These are phyloP conservation scores for Macropodus opercularis DNA, from an alignment of 2,797 vertebrate species.

Conservation along the genomic window DNA sequence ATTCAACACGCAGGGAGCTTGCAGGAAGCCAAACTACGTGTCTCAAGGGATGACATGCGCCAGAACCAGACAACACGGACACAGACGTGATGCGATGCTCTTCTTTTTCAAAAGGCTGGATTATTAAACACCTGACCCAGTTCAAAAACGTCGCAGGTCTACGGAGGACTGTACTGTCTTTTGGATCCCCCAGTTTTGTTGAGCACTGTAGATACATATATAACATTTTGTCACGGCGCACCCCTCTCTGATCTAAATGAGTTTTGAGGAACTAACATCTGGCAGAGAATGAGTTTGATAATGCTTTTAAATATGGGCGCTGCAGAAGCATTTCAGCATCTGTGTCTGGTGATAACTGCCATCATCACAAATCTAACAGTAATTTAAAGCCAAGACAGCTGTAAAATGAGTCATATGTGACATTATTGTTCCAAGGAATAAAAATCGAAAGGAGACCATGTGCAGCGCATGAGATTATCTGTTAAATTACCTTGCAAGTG, in stretches of 20 bases:
- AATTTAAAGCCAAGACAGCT: slow-evolving; percentile 57
- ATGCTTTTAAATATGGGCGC: slow-evolving; percentile 40
- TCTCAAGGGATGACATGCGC: too few relatives aligned
- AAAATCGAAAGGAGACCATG: slow-evolving; percentile 27
- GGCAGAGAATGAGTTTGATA: slow-evolving; percentile 44
- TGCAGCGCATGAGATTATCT: slow-evolving; percentile 1
- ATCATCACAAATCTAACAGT: slow-evolving; percentile 47
- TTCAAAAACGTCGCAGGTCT: not conserved
- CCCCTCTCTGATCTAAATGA: slow-evolving; percentile 20
- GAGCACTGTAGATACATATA: slow-evolving; percentile 11
- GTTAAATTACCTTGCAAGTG: slow-evolving; percentile 17
- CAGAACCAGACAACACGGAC: not conserved
- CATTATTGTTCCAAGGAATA: slow-evolving; percentile 27
- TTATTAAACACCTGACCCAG: slow-evolving; percentile 1
- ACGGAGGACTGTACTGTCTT: not conserved
- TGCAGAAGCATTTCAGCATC: slow-evolving; percentile 52
- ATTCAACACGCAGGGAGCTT: too few relatives aligned
- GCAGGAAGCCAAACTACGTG: too few relatives aligned
- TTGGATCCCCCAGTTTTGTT: slow-evolving; percentile 12
- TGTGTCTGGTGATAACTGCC: slow-evolving; percentile 58
- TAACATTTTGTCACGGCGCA: not conserved
- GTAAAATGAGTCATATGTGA: slow-evolving; percentile 47
- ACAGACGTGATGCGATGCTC: too few relatives aligned
- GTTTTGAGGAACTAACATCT: slow-evolving; percentile 51
- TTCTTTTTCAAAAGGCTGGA: too few relatives aligned